Percentiles rank a stretch among this genome's conserved stretches.
Conservation (phyloP, 2,888 invertebrate genomes). For the Nymphalis c-album region DNA sequence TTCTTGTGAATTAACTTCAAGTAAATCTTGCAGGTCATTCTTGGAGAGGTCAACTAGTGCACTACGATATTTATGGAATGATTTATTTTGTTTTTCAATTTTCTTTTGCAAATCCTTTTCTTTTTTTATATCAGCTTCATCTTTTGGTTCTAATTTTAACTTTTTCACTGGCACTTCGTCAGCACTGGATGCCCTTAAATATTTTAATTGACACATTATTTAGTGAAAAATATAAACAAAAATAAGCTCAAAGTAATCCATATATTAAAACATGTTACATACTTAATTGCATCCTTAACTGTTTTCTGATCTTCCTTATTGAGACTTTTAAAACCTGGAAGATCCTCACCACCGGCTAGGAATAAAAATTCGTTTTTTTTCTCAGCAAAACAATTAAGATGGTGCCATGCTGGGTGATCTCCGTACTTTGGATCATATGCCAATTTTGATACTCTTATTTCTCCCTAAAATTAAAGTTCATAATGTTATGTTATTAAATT, state of each 20-base stretch:
- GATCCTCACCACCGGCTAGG: constrained; percentile 84
- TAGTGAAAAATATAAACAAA: not conserved
- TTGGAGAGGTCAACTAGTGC: constrained; percentile 79
- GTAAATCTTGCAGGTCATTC: constrained; percentile 82
- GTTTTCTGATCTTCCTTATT: constrained; percentile 86
- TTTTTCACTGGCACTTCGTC: constrained; percentile 86
- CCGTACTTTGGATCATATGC: constrained; percentile 92
- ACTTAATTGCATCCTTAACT: constrained; percentile 85
- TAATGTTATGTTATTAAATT: not conserved
- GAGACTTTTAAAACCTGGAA: constrained; percentile 89
- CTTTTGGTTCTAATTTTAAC: constrained; percentile 83
- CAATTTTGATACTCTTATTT: constrained; percentile 90
- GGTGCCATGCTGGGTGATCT: constrained; percentile 94
- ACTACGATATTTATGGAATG: constrained; percentile 63
- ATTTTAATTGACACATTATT: not conserved
- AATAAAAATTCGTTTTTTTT: constrained; percentile 86
- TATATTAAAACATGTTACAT: constrained; percentile 52
- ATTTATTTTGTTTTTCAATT: constrained; percentile 87
- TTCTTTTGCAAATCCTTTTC: constrained; percentile 80
- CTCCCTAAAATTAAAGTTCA: constrained; percentile 73
- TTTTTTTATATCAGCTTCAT: constrained; percentile 71
- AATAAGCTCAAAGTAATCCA: constrained; percentile 28
- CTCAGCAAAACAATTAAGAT: constrained; percentile 93
- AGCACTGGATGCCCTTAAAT: constrained; percentile 53
- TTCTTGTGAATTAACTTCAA: constrained; percentile 87